Evolutionary conservation across 2,888 invertebrate genomes (phyloP).

Genomic region (Xanthostigma xanthostigma): DNA sequence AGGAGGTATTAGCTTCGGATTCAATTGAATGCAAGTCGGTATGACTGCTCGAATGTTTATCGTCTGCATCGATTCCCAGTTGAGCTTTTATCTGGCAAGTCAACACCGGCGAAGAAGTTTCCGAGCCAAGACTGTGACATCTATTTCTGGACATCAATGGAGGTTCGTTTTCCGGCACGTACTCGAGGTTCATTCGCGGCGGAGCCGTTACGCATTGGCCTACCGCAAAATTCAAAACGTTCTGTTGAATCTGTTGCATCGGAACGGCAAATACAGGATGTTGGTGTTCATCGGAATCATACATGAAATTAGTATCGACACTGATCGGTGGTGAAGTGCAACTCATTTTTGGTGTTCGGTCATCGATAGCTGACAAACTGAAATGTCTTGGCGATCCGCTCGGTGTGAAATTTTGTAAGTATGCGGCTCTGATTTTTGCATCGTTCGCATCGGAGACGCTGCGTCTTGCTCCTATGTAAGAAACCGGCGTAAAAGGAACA

Average conservation of each 20-base stretch:
- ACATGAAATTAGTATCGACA: conserved; percentile 24
- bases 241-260: conserved; percentile 16
- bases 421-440: conserved; percentile 5
- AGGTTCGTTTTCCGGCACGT: conserved; percentile 15
- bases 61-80: conserved; percentile 22
- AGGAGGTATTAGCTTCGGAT: conserved; percentile 28
- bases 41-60: conserved; percentile 59
- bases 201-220: conserved; percentile 46
- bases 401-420: background rate
- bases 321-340: conserved; percentile 29
- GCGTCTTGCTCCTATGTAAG: conserved; percentile 28
- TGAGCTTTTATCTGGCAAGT: conserved; percentile 39
- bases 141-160: conserved; percentile 29
- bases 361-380: conserved; percentile 52
- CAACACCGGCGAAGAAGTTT: conserved; percentile 33
- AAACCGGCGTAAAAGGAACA: conserved; percentile 57
- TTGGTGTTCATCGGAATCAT: conserved; percentile 16
- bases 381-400: conserved; percentile 44
- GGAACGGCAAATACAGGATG: conserved; percentile 28
- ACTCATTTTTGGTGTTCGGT: conserved; percentile 15
- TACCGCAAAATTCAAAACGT: conserved; percentile 48
- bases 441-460: conserved; percentile 10
- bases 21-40: conserved; percentile 54
- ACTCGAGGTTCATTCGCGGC: conserved; percentile 21
- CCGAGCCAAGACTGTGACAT: conserved; percentile 51